Base-by-base conservation (phyloP, 1,140 invertebrate species). In the Drosophila littoralis region DNA sequence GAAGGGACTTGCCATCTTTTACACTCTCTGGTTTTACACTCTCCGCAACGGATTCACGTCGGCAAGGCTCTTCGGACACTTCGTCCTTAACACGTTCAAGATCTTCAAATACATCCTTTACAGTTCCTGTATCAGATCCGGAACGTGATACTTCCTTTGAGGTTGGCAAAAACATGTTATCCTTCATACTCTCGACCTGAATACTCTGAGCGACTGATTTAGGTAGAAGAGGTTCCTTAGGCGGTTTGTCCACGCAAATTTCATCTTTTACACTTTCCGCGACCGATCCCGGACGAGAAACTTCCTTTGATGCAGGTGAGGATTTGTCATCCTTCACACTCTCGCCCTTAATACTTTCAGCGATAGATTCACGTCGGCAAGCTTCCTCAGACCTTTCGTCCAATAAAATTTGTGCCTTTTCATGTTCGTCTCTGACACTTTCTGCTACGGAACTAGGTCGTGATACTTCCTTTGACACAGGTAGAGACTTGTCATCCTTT, bases 121-220 rank as follows among this genome's bases (percentile, higher is more conserved):
- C 17, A 52, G 72, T 78, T 9, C 60, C 75, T 1, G 36, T 71
- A 0, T 76, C 75, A 0, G 83, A 84, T n/a, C 51, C 59, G 0
- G 58, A 70, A 7, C 73, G 42, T 2, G 81, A 89, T 7, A 35
- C n/a, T 8, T 79, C 73, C 15, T 68, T 72, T 6, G 79, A 70
- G 5, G 33, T 50, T n/a, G 67, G 59, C 1, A 40, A 7, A 8
- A 51, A 71, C n/a, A 64, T 73, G 0, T 72, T 61, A 36, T 70
- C 71, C 12, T 68, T 60, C 1, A n/a, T 12, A n/a, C 46, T 65
- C 9, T 54, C 46, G 0, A 42, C 72, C 59, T 7, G 22, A 10
- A 36, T 57, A 67, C 8, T 73, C 55, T 0, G 17, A 17, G 64
- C 68, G 8, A 52, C 40, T n/a, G 73, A 73, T 33, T 58, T 43